Percentiles rank a stretch among this genome's conserved stretches.
Conservation (phyloP, 2,113 vertebrate species). For the Spea multiplicata region DNA sequence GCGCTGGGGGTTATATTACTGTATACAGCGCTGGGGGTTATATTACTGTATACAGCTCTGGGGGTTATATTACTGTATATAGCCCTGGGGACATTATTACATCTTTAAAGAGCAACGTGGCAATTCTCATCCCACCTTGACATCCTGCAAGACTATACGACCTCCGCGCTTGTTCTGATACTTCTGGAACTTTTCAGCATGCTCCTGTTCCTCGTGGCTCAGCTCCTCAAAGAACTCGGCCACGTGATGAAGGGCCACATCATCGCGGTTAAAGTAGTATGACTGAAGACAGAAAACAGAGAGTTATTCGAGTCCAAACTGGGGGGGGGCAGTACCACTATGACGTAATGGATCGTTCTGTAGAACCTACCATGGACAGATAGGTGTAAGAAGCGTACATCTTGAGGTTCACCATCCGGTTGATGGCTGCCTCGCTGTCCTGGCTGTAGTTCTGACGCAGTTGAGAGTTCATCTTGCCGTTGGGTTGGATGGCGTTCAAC, state of each 20-base stretch:
- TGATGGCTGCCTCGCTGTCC: constrained; percentile 50
- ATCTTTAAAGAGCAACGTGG: too few relatives aligned
- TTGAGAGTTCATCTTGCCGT: constrained; percentile 44
- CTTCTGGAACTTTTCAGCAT: constrained; percentile 69
- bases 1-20: too few relatives aligned
- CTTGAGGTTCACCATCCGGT: constrained; percentile 48
- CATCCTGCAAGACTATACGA: constrained; percentile 70
- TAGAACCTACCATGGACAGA: constrained; percentile 49
- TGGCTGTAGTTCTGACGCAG: constrained; percentile 48
- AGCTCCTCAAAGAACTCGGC: constrained; percentile 74
- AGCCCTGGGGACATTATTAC: too few relatives aligned
- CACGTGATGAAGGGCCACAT: constrained; percentile 75
- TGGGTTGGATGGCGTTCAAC: constrained; percentile 3
- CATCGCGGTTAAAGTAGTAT: constrained; percentile 73
- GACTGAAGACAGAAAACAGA: constrained; percentile 54
- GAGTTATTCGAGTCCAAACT: too few relatives aligned
- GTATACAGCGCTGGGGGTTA: too few relatives aligned
- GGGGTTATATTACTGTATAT: too few relatives aligned
- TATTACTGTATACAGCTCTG: too few relatives aligned
- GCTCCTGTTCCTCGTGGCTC: constrained; percentile 72
- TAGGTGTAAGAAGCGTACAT: constrained; percentile 51
- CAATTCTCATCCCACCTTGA: constrained; percentile 63
- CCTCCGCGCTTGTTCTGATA: constrained; percentile 77
- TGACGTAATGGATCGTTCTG: not conserved
- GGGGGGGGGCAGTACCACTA: too few relatives aligned